Evolutionary conservation across 2,797 vertebrate genomes (phyloP).

Genomic region (Xiphophorus birchmanni): DNA sequence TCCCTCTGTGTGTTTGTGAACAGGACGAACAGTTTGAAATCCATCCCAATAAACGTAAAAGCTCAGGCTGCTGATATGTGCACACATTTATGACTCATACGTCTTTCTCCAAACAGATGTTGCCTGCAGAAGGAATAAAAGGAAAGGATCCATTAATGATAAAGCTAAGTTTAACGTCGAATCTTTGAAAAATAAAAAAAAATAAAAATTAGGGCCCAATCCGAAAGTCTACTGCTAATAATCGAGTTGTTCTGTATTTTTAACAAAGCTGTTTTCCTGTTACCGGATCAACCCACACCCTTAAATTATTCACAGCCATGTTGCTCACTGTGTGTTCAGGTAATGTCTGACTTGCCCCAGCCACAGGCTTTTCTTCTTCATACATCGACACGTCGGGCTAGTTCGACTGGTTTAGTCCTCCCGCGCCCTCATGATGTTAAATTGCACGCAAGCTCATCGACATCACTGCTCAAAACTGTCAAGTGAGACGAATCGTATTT

Average conservation of each 20-base stretch:
- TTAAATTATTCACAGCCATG: conserved; percentile 64
- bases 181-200: neutral
- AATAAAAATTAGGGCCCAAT: neutral
- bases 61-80: neutral
- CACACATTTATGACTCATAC: neutral
- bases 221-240: neutral
- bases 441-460: neutral
- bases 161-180: neutral
- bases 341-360: conserved; percentile 14
- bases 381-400: conserved; percentile 20
- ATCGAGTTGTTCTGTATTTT: neutral
- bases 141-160: neutral
- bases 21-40: neutral
- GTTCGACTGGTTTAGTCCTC: conserved; percentile 46
- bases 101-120: neutral
- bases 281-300: conserved; percentile 41
- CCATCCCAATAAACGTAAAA: neutral
- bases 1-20: neutral
- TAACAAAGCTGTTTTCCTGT: conserved; percentile 11
- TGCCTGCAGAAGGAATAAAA: neutral
- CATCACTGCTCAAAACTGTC: neutral
- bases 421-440: neutral
- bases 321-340: conserved; percentile 16
- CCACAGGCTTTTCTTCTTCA: conserved; percentile 23
- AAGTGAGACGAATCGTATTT: neutral